A percentile compares a stretch with the other conserved stretches of the same genome.
phyloP scores from a whole-genome alignment of 1,140 invertebrate genomes.

The Sarcophaga bullata region DNA sequence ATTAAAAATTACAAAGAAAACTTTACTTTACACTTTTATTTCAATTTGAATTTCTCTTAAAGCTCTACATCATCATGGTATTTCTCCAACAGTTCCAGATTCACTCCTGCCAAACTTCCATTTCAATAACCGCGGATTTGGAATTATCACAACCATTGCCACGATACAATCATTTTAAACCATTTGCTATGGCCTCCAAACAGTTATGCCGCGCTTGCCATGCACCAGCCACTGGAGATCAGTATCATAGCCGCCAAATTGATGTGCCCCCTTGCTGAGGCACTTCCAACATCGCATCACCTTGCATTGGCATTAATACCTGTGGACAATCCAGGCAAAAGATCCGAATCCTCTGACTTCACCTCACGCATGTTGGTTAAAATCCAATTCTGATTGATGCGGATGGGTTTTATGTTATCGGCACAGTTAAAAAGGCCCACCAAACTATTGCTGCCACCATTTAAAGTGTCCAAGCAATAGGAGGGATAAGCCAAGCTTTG shows the following conservation, averaged over 20 bases:
- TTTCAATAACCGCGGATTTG: slow-evolving; percentile 76
- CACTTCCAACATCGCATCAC: slow-evolving; percentile 83
- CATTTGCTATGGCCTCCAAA: slow-evolving; percentile 70
- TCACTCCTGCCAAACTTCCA: slow-evolving; percentile 80
- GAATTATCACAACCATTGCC: slow-evolving; percentile 75
- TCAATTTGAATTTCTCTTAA: too few relatives aligned
- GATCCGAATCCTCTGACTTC: slow-evolving; percentile 77
- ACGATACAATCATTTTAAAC: slow-evolving; percentile 68
- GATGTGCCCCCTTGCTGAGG: slow-evolving; percentile 91
- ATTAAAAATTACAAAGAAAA: too few relatives aligned
- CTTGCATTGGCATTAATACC: slow-evolving; percentile 77
- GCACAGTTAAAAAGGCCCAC: slow-evolving; percentile 72
- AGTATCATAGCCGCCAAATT: slow-evolving; percentile 89
- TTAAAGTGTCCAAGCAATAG: slow-evolving; percentile 81
- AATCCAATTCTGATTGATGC: slow-evolving; percentile 73
- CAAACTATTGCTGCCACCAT: slow-evolving; percentile 73
- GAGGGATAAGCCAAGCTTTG: slow-evolving; percentile 74
- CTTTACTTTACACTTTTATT: too few relatives aligned
- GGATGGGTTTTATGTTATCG: slow-evolving; percentile 66
- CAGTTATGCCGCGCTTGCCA: slow-evolving; percentile 71
- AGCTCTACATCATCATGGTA: slow-evolving; percentile 38
- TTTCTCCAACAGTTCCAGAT: slow-evolving; percentile 69
- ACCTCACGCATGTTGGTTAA: slow-evolving; percentile 94
- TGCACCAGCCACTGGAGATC: slow-evolving; percentile 79
- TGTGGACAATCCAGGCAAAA: slow-evolving; percentile 93